Evolutionary conservation across 2,888 invertebrate species (phyloP).

Genomic region (Trisateles emortualis): DNA sequence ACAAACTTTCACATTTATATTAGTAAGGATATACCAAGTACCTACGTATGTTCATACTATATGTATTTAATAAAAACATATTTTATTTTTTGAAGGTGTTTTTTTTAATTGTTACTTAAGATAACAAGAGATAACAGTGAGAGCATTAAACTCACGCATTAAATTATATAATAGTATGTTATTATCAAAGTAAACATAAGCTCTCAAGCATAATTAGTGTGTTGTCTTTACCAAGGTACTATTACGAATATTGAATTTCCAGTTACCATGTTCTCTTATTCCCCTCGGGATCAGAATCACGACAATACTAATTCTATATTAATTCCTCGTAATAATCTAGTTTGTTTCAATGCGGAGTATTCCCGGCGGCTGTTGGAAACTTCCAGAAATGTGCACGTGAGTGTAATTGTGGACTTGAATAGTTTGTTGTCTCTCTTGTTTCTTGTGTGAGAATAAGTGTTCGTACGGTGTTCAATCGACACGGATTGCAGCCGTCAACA

Average conservation of each 20-base stretch:
- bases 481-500: not conserved
- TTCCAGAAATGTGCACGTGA: not conserved
- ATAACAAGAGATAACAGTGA: too few species aligned
- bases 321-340: slow-evolving; percentile 15
- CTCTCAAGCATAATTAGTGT: slow-evolving; percentile 4
- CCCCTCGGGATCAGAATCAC: slow-evolving; percentile 9
- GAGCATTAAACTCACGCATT: too few species aligned
- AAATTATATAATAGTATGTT: not conserved
- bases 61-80: too few species aligned
- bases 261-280: slow-evolving; percentile 6
- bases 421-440: slow-evolving; percentile 1
- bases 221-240: slow-evolving; percentile 5
- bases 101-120: too few species aligned
- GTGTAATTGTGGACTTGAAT: not conserved
- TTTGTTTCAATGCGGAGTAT: slow-evolving; percentile 12
- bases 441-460: not conserved
- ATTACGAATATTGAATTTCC: slow-evolving; percentile 17
- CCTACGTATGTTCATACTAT: too few species aligned
- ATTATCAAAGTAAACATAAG: slow-evolving; percentile 9
- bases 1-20: too few species aligned
- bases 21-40: too few species aligned
- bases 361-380: slow-evolving; percentile 4
- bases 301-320: slow-evolving; percentile 18
- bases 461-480: not conserved
- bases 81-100: too few species aligned